Evolutionary conservation across 2,888 invertebrate species (phyloP).

Genomic region (Neuroscelio doddi): DNA sequence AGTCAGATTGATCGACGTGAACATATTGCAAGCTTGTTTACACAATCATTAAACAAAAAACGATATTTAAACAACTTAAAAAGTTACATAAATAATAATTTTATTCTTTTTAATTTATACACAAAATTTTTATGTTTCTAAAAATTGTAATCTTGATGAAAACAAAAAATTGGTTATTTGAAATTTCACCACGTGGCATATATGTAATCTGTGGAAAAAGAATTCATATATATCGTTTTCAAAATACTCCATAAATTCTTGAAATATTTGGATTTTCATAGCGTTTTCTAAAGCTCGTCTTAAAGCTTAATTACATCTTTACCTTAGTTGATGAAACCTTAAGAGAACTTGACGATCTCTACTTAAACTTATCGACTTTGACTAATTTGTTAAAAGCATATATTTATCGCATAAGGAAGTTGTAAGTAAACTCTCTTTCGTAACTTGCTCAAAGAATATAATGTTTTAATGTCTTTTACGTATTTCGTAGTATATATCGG

Average conservation of each 20-base stretch:
- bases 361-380: slow-evolving; percentile 18
- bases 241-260: neutral
- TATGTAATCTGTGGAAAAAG: too few relatives aligned
- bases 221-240: neutral
- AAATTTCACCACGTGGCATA: too few relatives aligned
- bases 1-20: slow-evolving; percentile 27
- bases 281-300: slow-evolving; percentile 5
- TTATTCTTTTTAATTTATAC: too few relatives aligned
- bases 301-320: slow-evolving; percentile 13
- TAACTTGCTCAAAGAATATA: slow-evolving; percentile 8
- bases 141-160: too few relatives aligned
- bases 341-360: slow-evolving; percentile 14
- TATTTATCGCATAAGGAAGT: slow-evolving; percentile 19
- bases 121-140: too few relatives aligned
- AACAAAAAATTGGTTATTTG: too few relatives aligned
- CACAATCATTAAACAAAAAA: too few relatives aligned
- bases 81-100: too few relatives aligned
- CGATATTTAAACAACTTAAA: too few relatives aligned
- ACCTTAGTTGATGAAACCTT: slow-evolving; percentile 10
- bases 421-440: neutral
- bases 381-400: slow-evolving; percentile 20
- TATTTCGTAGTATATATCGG: too few relatives aligned
- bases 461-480: too few relatives aligned
- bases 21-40: slow-evolving; percentile 10
- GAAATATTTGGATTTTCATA: slow-evolving; percentile 2